phyloP scores from a whole-genome alignment of 1,140 invertebrate genomes.

The Stegodyphus dumicola region DNA sequence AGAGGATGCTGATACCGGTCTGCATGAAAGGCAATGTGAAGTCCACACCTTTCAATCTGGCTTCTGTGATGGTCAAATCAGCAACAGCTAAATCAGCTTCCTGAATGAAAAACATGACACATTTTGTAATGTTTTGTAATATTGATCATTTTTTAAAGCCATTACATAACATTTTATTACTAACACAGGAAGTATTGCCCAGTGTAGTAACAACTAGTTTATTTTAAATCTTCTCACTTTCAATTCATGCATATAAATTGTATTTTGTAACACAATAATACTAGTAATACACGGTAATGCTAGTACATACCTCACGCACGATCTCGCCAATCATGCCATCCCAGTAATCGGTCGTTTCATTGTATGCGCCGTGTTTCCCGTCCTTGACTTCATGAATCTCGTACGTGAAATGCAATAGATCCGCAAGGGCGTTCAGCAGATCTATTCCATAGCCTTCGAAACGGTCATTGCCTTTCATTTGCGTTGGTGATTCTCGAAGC shows the following conservation, averaged over 20 bases:
- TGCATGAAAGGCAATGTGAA: slow-evolving; percentile 72
- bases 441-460: slow-evolving; percentile 84
- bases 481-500: slow-evolving; percentile 65
- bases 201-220: too few relatives aligned
- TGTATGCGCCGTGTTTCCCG: slow-evolving; percentile 68
- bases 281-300: too few relatives aligned
- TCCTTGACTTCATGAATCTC: slow-evolving; percentile 73
- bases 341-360: slow-evolving; percentile 64
- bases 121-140: neutral
- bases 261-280: too few relatives aligned
- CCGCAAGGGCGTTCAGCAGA: slow-evolving; percentile 73
- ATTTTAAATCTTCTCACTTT: too few relatives aligned
- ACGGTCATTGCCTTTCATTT: slow-evolving; percentile 80
- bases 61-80: slow-evolving; percentile 93
- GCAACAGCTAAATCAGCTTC: slow-evolving; percentile 90
- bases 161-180: too few relatives aligned
- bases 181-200: too few relatives aligned
- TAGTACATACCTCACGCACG: slow-evolving; percentile 75
- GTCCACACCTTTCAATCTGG: slow-evolving; percentile 87
- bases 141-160: too few relatives aligned
- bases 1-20: slow-evolving; percentile 74
- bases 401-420: slow-evolving; percentile 81
- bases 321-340: slow-evolving; percentile 88
- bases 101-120: slow-evolving; percentile 13
- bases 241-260: too few relatives aligned